Conservation (phyloP, 2,888 invertebrate species). For the Amitus sp. region DNA sequence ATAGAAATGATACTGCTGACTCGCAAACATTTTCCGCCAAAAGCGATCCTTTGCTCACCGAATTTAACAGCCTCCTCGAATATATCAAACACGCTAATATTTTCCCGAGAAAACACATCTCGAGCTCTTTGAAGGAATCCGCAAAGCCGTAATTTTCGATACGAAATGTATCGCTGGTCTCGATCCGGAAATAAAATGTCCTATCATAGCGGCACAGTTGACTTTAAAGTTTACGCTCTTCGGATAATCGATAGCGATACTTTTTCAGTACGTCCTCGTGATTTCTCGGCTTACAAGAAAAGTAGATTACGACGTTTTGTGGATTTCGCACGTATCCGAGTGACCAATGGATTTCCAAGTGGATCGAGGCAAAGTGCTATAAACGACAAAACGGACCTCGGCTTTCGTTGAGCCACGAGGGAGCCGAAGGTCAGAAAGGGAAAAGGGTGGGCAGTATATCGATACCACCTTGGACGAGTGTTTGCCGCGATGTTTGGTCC, state of each 20-base stretch:
- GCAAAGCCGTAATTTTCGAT: background rate
- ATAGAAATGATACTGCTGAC: constrained; percentile 46
- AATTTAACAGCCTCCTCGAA: too few species aligned
- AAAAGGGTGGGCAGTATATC: constrained; percentile 58
- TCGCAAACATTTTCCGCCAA: too few species aligned
- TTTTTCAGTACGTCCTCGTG: constrained; percentile 33
- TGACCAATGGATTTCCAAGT: constrained; percentile 58
- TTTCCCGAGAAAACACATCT: too few species aligned
- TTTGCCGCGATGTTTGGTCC: constrained; percentile 64
- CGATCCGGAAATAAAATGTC: background rate
- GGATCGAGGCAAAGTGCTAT: constrained; percentile 31
- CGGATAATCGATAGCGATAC: constrained; percentile 10
- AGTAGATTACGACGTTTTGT: constrained; percentile 60
- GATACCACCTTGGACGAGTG: constrained; percentile 58
- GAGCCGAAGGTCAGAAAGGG: constrained; percentile 41
- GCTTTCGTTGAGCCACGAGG: constrained; percentile 21
- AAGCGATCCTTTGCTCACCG: too few species aligned
- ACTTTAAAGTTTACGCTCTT: constrained; percentile 25
- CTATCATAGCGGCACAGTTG: constrained; percentile 1
- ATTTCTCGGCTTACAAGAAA: constrained; percentile 43
- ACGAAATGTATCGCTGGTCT: background rate
- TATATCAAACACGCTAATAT: too few species aligned
- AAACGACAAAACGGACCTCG: constrained; percentile 34
- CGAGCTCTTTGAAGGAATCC: too few species aligned
- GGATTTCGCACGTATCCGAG: constrained; percentile 57